A percentile compares a stretch with the other conserved stretches of the same genome.
phyloP scores from a whole-genome alignment of 2,797 vertebrate genomes.

The Gallinago solitaria region DNA sequence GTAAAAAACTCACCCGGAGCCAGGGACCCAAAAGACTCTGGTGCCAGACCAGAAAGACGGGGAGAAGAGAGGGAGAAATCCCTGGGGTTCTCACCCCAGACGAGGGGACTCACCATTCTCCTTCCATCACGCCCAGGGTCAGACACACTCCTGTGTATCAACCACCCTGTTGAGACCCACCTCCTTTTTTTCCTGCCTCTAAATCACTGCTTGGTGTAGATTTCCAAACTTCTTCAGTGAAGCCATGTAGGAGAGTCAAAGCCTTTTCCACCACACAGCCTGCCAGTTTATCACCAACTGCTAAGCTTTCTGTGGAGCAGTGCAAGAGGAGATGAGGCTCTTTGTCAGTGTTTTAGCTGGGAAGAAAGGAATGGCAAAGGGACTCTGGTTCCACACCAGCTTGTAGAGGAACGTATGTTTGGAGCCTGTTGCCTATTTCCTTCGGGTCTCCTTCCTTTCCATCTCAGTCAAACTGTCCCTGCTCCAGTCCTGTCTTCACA shows the following conservation, averaged over 20 bases:
- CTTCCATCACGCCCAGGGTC: background rate
- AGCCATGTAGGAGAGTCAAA: background rate
- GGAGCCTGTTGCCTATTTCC: background rate
- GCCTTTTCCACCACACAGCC: background rate
- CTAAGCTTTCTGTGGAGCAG: background rate
- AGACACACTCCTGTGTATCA: background rate
- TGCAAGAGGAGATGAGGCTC: background rate
- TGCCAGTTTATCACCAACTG: background rate
- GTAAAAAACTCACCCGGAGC: background rate
- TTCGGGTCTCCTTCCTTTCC: background rate
- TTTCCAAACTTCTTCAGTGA: background rate
- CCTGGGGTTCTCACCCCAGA: background rate
- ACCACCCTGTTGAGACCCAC: background rate
- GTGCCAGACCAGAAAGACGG: background rate
- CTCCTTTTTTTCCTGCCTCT: background rate
- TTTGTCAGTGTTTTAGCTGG: background rate
- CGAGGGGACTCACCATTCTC: background rate
- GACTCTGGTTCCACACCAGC: background rate
- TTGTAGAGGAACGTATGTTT: background rate
- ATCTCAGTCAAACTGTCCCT: background rate
- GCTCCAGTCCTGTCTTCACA: background rate
- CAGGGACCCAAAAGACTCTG: fast-evolving
- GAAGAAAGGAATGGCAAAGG: background rate
- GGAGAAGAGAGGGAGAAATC: background rate
- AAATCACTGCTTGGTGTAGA: background rate